Conservation (phyloP, 2,797 vertebrate species). For the Gephyroberyx darwinii region DNA sequence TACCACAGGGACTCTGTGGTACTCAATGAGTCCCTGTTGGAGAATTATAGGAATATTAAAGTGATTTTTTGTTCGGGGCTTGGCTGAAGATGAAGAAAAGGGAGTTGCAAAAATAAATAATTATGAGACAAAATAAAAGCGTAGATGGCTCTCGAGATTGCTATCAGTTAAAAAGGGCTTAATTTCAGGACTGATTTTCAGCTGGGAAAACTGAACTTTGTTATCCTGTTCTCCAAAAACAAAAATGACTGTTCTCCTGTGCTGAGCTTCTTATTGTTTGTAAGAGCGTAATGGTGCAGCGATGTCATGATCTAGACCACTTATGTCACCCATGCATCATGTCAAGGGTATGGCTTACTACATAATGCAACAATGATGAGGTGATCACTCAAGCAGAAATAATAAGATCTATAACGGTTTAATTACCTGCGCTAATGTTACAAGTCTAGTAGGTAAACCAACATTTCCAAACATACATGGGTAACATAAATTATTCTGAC, state of each 20-base stretch:
- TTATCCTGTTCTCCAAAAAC: not conserved
- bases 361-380: conserved; percentile 58
- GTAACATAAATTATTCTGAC: conserved; percentile 64
- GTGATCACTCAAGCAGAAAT: conserved; percentile 62
- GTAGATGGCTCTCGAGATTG: not conserved
- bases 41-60: not conserved
- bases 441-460: conserved; percentile 63
- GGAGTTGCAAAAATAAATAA: not conserved
- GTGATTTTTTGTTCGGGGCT: not conserved
- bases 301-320: not conserved
- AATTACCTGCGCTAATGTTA: conserved; percentile 64
- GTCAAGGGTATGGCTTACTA: conserved; percentile 3
- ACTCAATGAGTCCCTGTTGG: not conserved
- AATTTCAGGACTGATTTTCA: not conserved
- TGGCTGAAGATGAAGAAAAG: not conserved
- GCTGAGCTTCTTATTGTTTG: not conserved
- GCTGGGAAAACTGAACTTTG: not conserved
- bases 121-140: conserved; percentile 1
- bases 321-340: not conserved
- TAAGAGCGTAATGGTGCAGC: not conserved
- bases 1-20: not conserved
- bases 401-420: conserved; percentile 66
- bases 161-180: not conserved
- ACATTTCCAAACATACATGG: conserved; percentile 53
- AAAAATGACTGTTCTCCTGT: not conserved